These are phyloP conservation scores for Willisornis vidua DNA, from an alignment of 2,113 vertebrate species.

Conservation along the genomic window DNA sequence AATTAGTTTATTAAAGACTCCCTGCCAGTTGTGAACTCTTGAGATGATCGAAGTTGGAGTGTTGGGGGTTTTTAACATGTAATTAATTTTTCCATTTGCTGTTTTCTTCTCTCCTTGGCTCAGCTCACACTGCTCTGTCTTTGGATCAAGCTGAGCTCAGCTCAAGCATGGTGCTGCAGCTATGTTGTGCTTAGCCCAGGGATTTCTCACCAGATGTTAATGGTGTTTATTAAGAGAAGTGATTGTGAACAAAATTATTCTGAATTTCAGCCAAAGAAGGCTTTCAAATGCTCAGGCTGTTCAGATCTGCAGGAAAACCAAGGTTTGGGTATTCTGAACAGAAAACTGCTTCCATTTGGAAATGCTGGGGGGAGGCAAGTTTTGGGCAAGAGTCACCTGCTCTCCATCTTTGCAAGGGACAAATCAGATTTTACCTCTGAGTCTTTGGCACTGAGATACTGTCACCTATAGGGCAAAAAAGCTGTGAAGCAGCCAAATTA, in stretches of 20 bases:
- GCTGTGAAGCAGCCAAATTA: background rate
- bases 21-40: conserved; percentile 8
- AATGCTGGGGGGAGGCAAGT: background rate
- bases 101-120: conserved; percentile 7
- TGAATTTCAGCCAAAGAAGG: conserved; percentile 6
- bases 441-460: background rate
- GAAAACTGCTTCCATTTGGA: background rate
- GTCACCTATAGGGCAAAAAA: background rate
- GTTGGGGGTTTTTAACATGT: background rate
- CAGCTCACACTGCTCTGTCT: background rate
- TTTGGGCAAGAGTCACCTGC: background rate
- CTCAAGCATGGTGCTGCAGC: background rate
- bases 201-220: conserved; percentile 22
- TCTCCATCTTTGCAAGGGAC: background rate
- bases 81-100: conserved; percentile 53
- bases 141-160: background rate
- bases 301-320: background rate
- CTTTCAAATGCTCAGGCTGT: background rate
- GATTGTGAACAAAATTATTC: background rate
- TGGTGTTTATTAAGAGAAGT: background rate
- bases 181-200: background rate
- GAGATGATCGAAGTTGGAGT: background rate
- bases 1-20: conserved; percentile 42
- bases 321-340: background rate
- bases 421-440: background rate